Evolutionary conservation across 2,888 invertebrate genomes (phyloP).

Genomic region (Lacanobia wlatinum): DNA sequence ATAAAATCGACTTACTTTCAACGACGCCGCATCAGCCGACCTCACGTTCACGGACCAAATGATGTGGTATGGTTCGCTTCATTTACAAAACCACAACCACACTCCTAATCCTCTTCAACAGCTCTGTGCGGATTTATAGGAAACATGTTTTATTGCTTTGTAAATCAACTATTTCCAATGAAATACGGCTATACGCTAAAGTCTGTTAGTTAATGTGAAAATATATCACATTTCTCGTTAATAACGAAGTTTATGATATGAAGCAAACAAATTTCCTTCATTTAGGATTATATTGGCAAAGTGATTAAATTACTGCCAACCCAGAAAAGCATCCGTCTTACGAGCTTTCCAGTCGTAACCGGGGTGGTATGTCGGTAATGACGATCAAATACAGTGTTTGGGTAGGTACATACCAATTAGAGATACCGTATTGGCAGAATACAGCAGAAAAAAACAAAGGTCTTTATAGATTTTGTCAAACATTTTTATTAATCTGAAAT

Average conservation of each 20-base stretch:
- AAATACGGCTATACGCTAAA: background rate
- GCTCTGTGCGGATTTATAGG: constrained; percentile 29
- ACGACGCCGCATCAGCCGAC: constrained; percentile 70
- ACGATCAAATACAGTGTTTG: no score
- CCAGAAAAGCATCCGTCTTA: no score
- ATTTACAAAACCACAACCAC: constrained; percentile 76
- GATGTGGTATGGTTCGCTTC: constrained; percentile 75
- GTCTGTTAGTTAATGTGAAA: constrained; percentile 1
- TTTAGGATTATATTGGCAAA: background rate
- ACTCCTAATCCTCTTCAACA: constrained; percentile 61
- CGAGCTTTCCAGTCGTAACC: no score
- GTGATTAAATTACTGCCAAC: background rate
- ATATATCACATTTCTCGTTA: background rate
- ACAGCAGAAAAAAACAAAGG: no score
- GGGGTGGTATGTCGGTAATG: no score
- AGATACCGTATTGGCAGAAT: no score
- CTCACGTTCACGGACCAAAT: constrained; percentile 78
- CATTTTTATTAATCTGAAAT: no score
- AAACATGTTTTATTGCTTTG: constrained; percentile 20
- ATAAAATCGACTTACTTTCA: constrained; percentile 77
- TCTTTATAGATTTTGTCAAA: no score
- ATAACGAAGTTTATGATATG: background rate
- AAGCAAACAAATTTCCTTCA: background rate
- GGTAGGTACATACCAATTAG: no score
- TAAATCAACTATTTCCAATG: constrained; percentile 6